Evolutionary conservation across 2,888 invertebrate genomes (phyloP), one percentile per base, ranked within the genome.

Genomic region (Stenoptilia bipunctidactyla): DNA sequence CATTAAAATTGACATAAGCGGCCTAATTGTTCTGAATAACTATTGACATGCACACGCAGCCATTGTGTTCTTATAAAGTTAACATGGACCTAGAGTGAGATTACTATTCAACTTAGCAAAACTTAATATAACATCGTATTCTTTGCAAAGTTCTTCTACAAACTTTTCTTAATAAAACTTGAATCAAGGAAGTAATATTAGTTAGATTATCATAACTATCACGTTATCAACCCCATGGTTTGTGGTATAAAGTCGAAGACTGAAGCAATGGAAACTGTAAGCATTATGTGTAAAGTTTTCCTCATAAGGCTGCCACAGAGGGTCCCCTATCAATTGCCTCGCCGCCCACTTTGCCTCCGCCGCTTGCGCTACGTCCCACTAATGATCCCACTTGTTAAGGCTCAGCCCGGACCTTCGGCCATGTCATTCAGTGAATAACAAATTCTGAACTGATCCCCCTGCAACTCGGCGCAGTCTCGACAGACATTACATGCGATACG

Each of bases 321-420:
- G 68, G 72, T 75, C 77, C 80, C 82, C 79, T 80, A 77, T 77
- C 80, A 75, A 74, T 77, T 71, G 74, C 70, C 61, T 50, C 40
- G 44, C 44, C 51, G 52, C 45, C 40, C 15, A 36, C 12, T 53
- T 53, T 52, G 50, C 46, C 40, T 44, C 36, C 41, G 48, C 43
- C 44, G 39, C 44, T 45, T 40, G 50, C 47, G 43, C 53, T 56
- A 59, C 58, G 51, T 54, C 57, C 61, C 64, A 66, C 77, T 82
- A 82, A 83, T 79, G 79, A 82, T 73, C 63, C 75, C 82, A 80
- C 79, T 83, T 82, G 82, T 82, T 80, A 76, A 66, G 75, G 73
- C 77, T 80, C 76, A 70, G 58, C 59, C 60, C 65, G 77, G 77
- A 75, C 82, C 74, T 76, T 75, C 66, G 67, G 47, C 69, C 68